Conservation (phyloP, 1,140 invertebrate species). For the Drosophila micromelanica region DNA sequence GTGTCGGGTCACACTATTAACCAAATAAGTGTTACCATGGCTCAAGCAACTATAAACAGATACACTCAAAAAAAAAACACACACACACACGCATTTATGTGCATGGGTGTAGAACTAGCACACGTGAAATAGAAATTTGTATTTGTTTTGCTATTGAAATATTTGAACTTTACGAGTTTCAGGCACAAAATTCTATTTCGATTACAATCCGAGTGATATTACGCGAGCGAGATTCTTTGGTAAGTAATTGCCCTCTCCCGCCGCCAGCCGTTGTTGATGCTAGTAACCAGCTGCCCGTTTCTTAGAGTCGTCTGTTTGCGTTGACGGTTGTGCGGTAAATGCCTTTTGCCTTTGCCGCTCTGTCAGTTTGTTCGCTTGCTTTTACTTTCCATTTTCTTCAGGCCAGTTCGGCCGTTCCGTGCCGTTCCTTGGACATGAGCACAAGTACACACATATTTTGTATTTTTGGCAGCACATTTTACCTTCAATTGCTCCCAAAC, state of each 20-base stretch:
- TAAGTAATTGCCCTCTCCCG: background rate
- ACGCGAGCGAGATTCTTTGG: slow-evolving; percentile 1
- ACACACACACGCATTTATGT: slow-evolving; percentile 2
- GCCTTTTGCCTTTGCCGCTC: slow-evolving; percentile 49
- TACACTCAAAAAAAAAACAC: background rate
- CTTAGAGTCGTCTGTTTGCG: slow-evolving; percentile 61
- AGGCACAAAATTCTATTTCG: background rate
- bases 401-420: slow-evolving; percentile 21
- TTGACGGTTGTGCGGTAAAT: slow-evolving; percentile 71
- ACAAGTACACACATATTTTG: slow-evolving; percentile 13
- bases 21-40: background rate
- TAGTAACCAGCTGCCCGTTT: slow-evolving; percentile 10
- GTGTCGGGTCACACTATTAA: background rate
- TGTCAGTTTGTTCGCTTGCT: slow-evolving; percentile 2
- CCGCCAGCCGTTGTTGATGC: background rate
- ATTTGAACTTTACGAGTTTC: background rate
- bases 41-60: slow-evolving; percentile 4
- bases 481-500: slow-evolving; percentile 64
- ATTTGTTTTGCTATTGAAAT: slow-evolving; percentile 6
- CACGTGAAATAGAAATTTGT: slow-evolving; percentile 9
- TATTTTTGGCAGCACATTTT: slow-evolving; percentile 46
- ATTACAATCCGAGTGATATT: background rate
- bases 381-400: slow-evolving; percentile 74
- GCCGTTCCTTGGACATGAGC: slow-evolving; percentile 38
- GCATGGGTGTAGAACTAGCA: background rate